Conservation (phyloP, 2,113 vertebrate species). For the Neodontobutis hainanensis region DNA sequence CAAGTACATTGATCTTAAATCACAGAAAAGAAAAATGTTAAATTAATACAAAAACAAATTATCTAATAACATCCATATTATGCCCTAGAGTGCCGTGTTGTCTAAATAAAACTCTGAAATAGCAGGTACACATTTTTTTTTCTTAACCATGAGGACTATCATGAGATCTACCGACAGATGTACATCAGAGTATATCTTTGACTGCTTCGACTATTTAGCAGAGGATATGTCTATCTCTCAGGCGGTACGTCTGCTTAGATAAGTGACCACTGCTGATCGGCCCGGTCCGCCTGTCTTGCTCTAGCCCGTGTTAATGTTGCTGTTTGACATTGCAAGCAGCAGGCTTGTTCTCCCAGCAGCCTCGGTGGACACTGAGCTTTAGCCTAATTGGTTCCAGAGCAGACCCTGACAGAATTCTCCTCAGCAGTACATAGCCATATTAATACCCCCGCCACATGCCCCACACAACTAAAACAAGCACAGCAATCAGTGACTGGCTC, state of each 20-base stretch:
- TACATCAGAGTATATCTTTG: conserved; percentile 11
- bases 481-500: conserved; percentile 94
- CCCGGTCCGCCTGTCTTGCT: conserved; percentile 45
- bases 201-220: conserved; percentile 28
- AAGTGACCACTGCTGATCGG: conserved; percentile 49
- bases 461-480: conserved; percentile 86
- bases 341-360: conserved; percentile 81
- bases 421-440: conserved; percentile 84
- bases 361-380: conserved; percentile 83
- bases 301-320: conserved; percentile 81
- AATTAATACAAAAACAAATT: conserved; percentile 7
- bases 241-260: conserved; percentile 8
- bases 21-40: background rate
- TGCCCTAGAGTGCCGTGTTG: background rate
- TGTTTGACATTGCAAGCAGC: conserved; percentile 88
- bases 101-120: conserved; percentile 25
- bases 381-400: conserved; percentile 99
- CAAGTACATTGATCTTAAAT: background rate
- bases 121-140: conserved; percentile 14
- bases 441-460: conserved; percentile 79
- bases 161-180: background rate
- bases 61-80: background rate
- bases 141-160: background rate
- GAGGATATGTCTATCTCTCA: conserved; percentile 18
- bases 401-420: conserved; percentile 88